phyloP scores from a whole-genome alignment of 2,888 invertebrate genomes.

The Belgica antarctica region DNA sequence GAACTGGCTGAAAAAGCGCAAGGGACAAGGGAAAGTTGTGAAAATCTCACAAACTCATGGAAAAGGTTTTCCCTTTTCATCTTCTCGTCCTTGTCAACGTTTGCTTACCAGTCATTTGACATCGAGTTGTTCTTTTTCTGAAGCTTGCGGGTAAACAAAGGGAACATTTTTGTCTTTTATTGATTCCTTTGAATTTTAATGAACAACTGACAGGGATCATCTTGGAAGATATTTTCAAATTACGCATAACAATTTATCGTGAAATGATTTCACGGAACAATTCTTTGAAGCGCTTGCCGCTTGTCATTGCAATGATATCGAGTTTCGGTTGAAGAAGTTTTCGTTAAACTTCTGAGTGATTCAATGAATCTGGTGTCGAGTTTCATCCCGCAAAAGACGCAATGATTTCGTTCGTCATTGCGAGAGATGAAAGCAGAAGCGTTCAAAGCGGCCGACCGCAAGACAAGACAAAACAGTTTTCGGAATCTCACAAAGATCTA shows the following conservation, averaged over 20 bases:
- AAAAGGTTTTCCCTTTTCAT: not conserved
- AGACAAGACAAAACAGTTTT: not conserved
- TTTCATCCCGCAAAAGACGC: slow-evolving; percentile 24
- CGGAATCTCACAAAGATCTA: slow-evolving; percentile 5
- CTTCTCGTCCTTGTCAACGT: too few species aligned
- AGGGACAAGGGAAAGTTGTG: not conserved
- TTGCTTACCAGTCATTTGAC: too few species aligned
- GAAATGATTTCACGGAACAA: slow-evolving; percentile 3
- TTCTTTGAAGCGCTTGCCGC: slow-evolving; percentile 32
- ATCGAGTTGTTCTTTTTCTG: not conserved
- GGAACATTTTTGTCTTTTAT: not conserved
- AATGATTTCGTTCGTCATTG: not conserved
- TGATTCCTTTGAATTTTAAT: slow-evolving; percentile 11
- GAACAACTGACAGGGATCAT: not conserved
- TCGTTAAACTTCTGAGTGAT: not conserved
- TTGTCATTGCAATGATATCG: slow-evolving; percentile 26
- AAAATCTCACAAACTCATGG: not conserved
- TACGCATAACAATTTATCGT: slow-evolving; percentile 12
- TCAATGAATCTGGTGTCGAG: slow-evolving; percentile 4
- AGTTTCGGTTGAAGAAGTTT: slow-evolving; percentile 21
- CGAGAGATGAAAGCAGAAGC: not conserved
- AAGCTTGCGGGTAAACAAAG: not conserved
- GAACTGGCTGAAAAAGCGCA: slow-evolving; percentile 30
- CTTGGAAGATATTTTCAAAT: slow-evolving; percentile 7
- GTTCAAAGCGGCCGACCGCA: not conserved